phyloP scores from a whole-genome alignment of 2,888 invertebrate species.

The Drosophila neonasuta region DNA sequence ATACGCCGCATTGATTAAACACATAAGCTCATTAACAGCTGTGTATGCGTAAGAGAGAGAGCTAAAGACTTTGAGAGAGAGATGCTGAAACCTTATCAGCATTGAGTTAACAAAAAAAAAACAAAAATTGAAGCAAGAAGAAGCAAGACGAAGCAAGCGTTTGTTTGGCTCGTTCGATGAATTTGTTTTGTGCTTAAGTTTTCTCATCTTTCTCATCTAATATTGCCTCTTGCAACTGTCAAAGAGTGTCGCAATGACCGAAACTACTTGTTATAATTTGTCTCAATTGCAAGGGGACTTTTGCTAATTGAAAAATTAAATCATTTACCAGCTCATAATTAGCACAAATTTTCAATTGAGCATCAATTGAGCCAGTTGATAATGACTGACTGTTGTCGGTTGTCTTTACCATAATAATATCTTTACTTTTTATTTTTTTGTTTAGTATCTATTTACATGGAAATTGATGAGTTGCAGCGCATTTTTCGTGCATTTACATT shows the following conservation, averaged over 20 bases:
- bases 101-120: slow-evolving; percentile 59
- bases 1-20: slow-evolving; percentile 48
- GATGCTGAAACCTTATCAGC: slow-evolving; percentile 56
- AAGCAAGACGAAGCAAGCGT: slow-evolving; percentile 34
- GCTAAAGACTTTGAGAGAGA: slow-evolving; percentile 11
- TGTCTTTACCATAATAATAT: slow-evolving; percentile 30
- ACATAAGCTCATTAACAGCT: slow-evolving; percentile 14
- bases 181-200: slow-evolving; percentile 2
- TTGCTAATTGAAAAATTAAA: slow-evolving; percentile 78
- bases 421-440: slow-evolving; percentile 10
- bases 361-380: slow-evolving; percentile 65
- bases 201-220: slow-evolving; percentile 29
- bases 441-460: slow-evolving; percentile 47
- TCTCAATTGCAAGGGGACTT: slow-evolving; percentile 63
- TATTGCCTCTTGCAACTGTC: slow-evolving; percentile 16
- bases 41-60: slow-evolving; percentile 9
- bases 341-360: slow-evolving; percentile 58
- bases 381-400: slow-evolving; percentile 53
- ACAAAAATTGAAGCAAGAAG: slow-evolving; percentile 32
- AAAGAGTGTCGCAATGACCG: slow-evolving; percentile 34
- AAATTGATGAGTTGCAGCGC: slow-evolving; percentile 52
- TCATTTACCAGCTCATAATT: slow-evolving; percentile 71
- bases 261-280: slow-evolving; percentile 57
- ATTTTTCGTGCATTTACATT: slow-evolving; percentile 46
- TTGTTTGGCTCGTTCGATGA: slow-evolving; percentile 36